A percentile compares a stretch with the other conserved stretches of the same genome.
These are phyloP conservation scores for Disparrhopalites patrizii DNA, from an alignment of 2,888 invertebrate species.

Conservation along the genomic window DNA sequence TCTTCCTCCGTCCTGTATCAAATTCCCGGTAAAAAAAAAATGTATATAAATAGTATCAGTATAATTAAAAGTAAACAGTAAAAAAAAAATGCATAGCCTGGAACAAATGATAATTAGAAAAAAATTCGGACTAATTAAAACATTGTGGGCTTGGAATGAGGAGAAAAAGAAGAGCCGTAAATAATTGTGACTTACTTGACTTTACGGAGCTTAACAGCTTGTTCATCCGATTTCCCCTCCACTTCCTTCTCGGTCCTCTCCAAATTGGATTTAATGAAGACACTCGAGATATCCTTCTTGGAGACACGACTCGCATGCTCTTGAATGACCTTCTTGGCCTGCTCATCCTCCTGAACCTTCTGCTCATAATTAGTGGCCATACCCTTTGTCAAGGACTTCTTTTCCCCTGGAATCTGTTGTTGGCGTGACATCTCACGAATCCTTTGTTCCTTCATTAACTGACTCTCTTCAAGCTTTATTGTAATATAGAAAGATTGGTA, in stretches of 20 bases:
- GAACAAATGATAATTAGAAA: no score
- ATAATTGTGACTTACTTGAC: slow-evolving; percentile 29
- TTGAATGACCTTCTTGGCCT: slow-evolving; percentile 37
- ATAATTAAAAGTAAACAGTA: no score
- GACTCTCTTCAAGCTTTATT: slow-evolving; percentile 71
- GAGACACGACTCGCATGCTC: slow-evolving; percentile 37
- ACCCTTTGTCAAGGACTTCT: slow-evolving; percentile 71
- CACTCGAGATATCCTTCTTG: slow-evolving; percentile 38
- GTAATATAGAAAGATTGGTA: no score
- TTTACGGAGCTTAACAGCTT: slow-evolving; percentile 27
- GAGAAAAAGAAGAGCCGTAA: not conserved
- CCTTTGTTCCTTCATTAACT: slow-evolving; percentile 74
- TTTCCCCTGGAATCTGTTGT: slow-evolving; percentile 78
- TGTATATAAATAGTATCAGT: no score
- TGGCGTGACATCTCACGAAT: slow-evolving; percentile 73
- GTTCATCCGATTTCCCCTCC: slow-evolving; percentile 7
- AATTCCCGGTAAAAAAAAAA: no score
- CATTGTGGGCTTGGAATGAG: not conserved
- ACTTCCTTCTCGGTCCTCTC: slow-evolving; percentile 34
- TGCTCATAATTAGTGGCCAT: slow-evolving; percentile 64
- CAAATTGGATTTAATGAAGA: slow-evolving; percentile 34
- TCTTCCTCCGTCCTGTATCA: slow-evolving; percentile 28
- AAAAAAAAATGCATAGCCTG: no score
- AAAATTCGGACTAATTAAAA: not conserved
- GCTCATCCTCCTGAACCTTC: slow-evolving; percentile 34